phyloP scores from a whole-genome alignment of 2,113 vertebrate species.

The Rattus rattus region DNA sequence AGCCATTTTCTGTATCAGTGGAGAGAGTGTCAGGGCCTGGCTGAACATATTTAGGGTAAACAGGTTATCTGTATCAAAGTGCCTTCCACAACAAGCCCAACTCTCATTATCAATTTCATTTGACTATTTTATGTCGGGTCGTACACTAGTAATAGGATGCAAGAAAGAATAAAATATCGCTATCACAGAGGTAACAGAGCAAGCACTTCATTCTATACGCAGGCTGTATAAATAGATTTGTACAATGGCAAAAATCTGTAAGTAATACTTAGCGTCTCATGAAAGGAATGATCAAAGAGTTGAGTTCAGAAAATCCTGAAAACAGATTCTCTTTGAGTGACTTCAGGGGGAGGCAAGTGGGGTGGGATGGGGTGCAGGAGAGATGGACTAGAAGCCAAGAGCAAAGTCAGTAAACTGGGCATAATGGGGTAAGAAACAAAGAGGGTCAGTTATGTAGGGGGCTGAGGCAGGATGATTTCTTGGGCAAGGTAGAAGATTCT shows the following conservation, averaged over 20 bases:
- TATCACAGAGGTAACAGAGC: background rate
- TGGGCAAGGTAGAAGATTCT: background rate
- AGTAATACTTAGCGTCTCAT: background rate
- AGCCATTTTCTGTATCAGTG: background rate
- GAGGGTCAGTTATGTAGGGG: background rate
- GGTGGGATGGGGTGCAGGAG: too few relatives aligned
- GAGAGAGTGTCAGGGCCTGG: background rate
- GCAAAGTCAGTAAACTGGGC: conserved; percentile 3
- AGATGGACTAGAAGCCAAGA: background rate
- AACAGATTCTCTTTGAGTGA: background rate
- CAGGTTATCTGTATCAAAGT: background rate
- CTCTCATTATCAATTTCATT: conserved; percentile 4
- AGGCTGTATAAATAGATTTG: conserved; percentile 12
- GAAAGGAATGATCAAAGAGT: background rate
- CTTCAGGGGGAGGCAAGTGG: background rate
- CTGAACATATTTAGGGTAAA: conserved; percentile 42
- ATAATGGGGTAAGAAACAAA: background rate
- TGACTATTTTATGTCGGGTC: background rate
- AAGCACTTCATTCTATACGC: background rate
- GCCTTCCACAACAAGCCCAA: background rate
- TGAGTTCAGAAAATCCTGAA: conserved; percentile 24
- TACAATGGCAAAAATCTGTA: conserved; percentile 30
- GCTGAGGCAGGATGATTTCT: background rate
- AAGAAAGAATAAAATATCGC: conserved; percentile 49
- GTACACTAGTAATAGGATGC: background rate